Conservation (phyloP, 2,113 vertebrate genomes). For the Larimichthys polyactis region DNA sequence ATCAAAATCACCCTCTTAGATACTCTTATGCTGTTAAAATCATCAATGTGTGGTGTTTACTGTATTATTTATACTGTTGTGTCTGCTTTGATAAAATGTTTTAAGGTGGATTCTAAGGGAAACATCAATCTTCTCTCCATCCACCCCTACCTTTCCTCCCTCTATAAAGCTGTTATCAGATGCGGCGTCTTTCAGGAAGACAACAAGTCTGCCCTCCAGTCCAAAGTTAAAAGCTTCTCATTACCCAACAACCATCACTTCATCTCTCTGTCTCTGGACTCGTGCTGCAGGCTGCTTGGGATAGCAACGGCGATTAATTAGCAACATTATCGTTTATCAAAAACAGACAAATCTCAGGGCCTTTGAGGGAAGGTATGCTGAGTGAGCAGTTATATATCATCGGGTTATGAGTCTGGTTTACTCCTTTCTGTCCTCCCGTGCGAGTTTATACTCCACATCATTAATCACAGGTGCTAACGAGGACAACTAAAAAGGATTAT, state of each 20-base stretch:
- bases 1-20: not conserved
- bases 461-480: slow-evolving; percentile 54
- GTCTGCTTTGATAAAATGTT: slow-evolving; percentile 7
- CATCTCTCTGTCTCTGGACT: slow-evolving; percentile 17
- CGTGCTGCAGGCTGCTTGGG: slow-evolving; percentile 12
- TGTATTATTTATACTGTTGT: not conserved
- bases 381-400: slow-evolving; percentile 19
- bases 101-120: slow-evolving; percentile 24
- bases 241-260: slow-evolving; percentile 35
- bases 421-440: not conserved
- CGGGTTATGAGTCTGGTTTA: not conserved
- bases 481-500: slow-evolving; percentile 30
- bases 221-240: slow-evolving; percentile 40
- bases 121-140: slow-evolving; percentile 7
- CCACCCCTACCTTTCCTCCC: slow-evolving; percentile 1
- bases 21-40: not conserved
- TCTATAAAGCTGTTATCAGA: slow-evolving; percentile 36
- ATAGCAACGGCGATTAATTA: slow-evolving; percentile 41
- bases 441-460: slow-evolving; percentile 6
- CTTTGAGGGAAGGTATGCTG: slow-evolving; percentile 15
- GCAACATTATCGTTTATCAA: slow-evolving; percentile 40
- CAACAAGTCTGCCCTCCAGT: slow-evolving; percentile 36
- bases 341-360: slow-evolving; percentile 42
- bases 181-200: slow-evolving; percentile 17
- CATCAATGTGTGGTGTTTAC: not conserved